Evolutionary conservation across 2,888 invertebrate genomes (phyloP).

Genomic region (Barypeithes pellucidus): DNA sequence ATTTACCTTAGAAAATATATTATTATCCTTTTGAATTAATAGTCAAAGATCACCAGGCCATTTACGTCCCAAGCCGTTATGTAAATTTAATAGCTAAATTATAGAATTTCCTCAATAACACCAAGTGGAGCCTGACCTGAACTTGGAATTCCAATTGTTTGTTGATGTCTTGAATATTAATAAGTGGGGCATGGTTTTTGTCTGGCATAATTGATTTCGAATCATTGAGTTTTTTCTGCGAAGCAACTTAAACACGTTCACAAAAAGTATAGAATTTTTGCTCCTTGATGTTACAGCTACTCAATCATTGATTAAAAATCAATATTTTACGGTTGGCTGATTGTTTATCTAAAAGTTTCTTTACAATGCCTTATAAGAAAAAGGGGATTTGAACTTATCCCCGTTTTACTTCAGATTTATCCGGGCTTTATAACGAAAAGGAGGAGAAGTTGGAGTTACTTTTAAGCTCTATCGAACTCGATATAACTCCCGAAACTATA

Average conservation of each 20-base stretch:
- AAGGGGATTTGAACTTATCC: constrained; percentile 16
- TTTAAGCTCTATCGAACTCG: constrained; percentile 34
- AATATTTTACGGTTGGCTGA: constrained; percentile 17
- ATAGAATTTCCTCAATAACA: constrained; percentile 30
- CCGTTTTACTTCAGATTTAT: constrained; percentile 30
- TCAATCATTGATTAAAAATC: neutral
- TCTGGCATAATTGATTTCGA: constrained; percentile 29
- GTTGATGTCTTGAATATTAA: constrained; percentile 46
- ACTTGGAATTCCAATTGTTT: constrained; percentile 44
- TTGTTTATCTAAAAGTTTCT: constrained; percentile 16
- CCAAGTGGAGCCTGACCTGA: constrained; percentile 19
- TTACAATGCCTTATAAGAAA: constrained; percentile 4
- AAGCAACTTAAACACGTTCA: too few species aligned
- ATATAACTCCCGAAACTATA: constrained; percentile 23
- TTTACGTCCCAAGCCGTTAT: constrained; percentile 30
- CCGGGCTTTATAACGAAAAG: constrained; percentile 24
- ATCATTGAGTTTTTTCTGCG: constrained; percentile 13
- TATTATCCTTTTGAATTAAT: neutral
- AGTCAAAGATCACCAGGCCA: constrained; percentile 6
- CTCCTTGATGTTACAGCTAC: too few species aligned
- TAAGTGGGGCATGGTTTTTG: constrained; percentile 18
- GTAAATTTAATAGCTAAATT: constrained; percentile 43
- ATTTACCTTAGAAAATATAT: neutral
- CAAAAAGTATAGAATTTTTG: neutral
- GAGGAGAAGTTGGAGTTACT: constrained; percentile 28